Conservation (phyloP, 2,797 vertebrate species). For the Caiman crocodilus region DNA sequence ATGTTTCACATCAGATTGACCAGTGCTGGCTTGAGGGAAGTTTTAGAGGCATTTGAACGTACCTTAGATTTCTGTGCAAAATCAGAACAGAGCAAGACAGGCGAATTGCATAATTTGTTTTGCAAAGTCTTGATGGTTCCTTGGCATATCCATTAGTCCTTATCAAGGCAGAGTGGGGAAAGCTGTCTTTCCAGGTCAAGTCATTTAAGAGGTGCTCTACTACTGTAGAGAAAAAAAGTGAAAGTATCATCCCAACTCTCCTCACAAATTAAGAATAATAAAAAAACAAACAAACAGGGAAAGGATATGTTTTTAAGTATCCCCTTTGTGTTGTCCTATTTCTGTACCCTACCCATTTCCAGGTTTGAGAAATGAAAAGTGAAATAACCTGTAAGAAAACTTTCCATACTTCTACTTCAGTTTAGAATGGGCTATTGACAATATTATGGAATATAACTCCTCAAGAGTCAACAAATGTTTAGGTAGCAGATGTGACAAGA, state of each 20-base stretch:
- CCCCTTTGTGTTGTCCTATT: neutral
- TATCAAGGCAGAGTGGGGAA: neutral
- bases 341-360: neutral
- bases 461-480: neutral
- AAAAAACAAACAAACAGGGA: neutral
- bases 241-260: neutral
- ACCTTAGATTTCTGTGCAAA: neutral
- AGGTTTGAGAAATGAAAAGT: neutral
- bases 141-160: neutral
- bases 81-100: neutral
- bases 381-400: neutral
- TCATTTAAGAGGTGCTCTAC: neutral
- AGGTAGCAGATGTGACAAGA: neutral
- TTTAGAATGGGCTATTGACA: neutral
- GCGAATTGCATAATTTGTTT: neutral
- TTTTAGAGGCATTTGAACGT: neutral
- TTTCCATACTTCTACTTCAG: neutral
- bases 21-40: neutral
- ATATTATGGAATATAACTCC: neutral
- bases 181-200: fast-evolving
- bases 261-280: neutral
- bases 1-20: fast-evolving
- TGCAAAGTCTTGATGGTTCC: neutral
- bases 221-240: neutral
- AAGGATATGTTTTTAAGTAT: fast-evolving